Percentiles rank a stretch among this genome's conserved stretches.
Conservation (phyloP, 2,797 vertebrate genomes). For the Vultur gryphus region DNA sequence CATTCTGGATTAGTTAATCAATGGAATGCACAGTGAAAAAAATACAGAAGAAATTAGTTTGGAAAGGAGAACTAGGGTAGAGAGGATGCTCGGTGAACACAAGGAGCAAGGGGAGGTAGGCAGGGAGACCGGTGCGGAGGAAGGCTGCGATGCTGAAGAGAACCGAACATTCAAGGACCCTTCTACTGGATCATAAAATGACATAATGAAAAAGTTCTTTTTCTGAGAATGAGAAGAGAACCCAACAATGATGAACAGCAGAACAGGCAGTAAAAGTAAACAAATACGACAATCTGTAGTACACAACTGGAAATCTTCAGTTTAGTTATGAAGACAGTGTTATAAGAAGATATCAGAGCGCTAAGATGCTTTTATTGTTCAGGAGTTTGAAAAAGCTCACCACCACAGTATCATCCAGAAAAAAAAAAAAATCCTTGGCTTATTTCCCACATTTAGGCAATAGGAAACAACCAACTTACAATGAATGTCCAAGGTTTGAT, state of each 20-base stretch:
- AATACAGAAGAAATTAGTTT: not conserved
- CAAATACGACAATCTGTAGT: not conserved
- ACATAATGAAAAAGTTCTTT: not conserved
- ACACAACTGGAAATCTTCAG: not conserved
- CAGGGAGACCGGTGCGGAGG: fast-evolving
- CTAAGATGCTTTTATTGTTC: not conserved
- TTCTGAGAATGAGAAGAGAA: not conserved
- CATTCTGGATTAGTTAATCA: not conserved
- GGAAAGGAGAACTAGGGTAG: not conserved
- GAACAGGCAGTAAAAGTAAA: not conserved
- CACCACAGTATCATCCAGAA: no score
- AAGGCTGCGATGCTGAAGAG: no score
- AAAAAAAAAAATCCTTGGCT: not conserved
- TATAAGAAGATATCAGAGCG: not conserved
- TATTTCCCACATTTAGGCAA: fast-evolving
- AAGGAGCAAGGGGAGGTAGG: not conserved
- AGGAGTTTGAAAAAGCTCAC: not conserved
- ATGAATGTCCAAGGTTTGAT: fast-evolving
- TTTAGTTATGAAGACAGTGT: not conserved
- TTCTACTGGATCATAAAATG: not conserved
- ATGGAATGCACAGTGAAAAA: not conserved
- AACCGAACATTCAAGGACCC: not conserved
- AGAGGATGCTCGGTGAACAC: not conserved
- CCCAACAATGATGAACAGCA: not conserved
- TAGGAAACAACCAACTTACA: not conserved